phyloP scores from a whole-genome alignment of 2,888 invertebrate genomes.

The Pristionchus fissidentatus region DNA sequence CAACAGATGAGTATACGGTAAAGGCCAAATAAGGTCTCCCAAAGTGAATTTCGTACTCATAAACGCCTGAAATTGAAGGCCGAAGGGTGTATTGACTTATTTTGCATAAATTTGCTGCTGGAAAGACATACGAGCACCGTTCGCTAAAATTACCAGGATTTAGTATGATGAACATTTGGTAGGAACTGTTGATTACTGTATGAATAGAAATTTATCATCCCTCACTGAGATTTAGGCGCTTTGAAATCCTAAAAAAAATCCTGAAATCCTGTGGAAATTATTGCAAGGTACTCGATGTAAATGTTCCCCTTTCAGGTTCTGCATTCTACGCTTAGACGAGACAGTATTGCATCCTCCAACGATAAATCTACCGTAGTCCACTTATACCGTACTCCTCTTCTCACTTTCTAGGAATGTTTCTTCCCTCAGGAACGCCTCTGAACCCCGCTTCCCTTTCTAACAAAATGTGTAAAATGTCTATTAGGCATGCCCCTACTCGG shows the following conservation, averaged over 20 bases:
- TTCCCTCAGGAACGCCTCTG: background rate
- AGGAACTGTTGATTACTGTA: background rate
- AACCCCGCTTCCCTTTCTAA: background rate
- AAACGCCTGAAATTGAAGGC: background rate
- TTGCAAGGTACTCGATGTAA: too few species aligned
- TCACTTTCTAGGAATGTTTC: slow-evolving; percentile 31
- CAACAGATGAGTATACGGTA: too few species aligned
- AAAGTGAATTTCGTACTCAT: background rate
- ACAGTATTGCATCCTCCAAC: slow-evolving; percentile 8
- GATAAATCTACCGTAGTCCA: slow-evolving; percentile 18
- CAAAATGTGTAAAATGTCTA: background rate
- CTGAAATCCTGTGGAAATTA: too few species aligned
- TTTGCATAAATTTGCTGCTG: background rate
- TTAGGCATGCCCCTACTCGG: slow-evolving; percentile 33
- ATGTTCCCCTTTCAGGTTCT: background rate
- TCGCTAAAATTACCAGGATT: background rate
- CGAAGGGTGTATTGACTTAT: background rate
- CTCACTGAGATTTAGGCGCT: too few species aligned
- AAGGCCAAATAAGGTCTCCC: too few species aligned
- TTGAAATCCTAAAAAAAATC: too few species aligned
- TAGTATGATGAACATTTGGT: too few species aligned
- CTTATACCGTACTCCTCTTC: too few species aligned
- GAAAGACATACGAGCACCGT: background rate
- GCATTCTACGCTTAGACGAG: background rate
- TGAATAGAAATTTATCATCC: too few species aligned